Base-by-base conservation (phyloP, 2,797 vertebrate species). In the Scyliorhinus canicula region DNA sequence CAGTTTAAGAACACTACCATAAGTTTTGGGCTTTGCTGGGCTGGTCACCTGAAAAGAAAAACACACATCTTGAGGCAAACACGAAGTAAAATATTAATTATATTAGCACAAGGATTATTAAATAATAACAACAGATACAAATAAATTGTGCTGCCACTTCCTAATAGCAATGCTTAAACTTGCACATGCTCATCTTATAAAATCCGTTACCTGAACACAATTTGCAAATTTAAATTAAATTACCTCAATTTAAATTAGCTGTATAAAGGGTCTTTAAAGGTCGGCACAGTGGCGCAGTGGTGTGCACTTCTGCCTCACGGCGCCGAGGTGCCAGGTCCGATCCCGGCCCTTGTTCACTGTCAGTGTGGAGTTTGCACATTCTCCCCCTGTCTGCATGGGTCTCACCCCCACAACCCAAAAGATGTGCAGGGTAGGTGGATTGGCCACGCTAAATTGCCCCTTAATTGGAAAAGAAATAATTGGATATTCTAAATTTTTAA, bases 1-100 rank as follows among this genome's bases (percentile, higher is more conserved):
- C 95, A 98, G 95, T 96, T 98, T 99, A 95, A 98, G 57, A 2
- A 96, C 95, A 95, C 97, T 97, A 95, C 97, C 97, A 95, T 98
- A 97, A 95, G 97, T 98, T 96, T 97, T 98, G 52, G 96, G 85
- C 69, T 57, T 90, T 95, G 95, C 95, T 90, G 97, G 97, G 93
- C 96, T 96, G 96, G 97, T 95, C 91, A 96, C 96, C 97, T 97
- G 95, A 95, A 95, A 93, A 95, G 28, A 74, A 55, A 96, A 96
- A 95, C 9, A 95, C 69, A 96, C 96, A 95, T 71, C 40, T 52
- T 71, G 21, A 71, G 31, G 40, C 0, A 71, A 71, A 50, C 44
- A 50, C 44, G 31, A 44, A 93, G 4, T 21, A 74, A 74, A 71
- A 55, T 94, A 52, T 94, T 55, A 74, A 8, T 47, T 5, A 47